Conservation (phyloP, 2,113 vertebrate species). For the Clarias macrocephalus region DNA sequence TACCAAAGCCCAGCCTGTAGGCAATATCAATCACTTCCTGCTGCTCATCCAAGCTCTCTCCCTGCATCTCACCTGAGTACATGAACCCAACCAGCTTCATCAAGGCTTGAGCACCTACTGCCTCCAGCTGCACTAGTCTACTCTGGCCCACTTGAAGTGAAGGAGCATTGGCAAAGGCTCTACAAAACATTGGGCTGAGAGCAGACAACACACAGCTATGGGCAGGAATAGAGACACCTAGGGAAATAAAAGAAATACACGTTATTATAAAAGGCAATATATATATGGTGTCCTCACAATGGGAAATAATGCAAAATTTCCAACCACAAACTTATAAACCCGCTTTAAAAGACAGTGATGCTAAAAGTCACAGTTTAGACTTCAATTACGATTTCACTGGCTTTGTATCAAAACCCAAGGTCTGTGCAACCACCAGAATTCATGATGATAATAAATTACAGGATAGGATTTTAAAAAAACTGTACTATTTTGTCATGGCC, state of each 20-base stretch:
- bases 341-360: background rate
- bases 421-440: too few relatives aligned
- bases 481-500: background rate
- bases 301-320: too few relatives aligned
- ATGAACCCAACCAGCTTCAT: slow-evolving; percentile 83
- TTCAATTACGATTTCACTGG: background rate
- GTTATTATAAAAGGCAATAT: background rate
- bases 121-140: slow-evolving; percentile 72
- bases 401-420: too few relatives aligned
- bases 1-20: slow-evolving; percentile 72
- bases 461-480: background rate
- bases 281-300: background rate
- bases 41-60: slow-evolving; percentile 69
- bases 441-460: background rate
- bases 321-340: background rate
- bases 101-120: slow-evolving; percentile 73
- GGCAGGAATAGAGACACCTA: slow-evolving; percentile 80
- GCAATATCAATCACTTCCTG: slow-evolving; percentile 79
- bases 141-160: slow-evolving; percentile 61
- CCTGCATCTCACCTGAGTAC: slow-evolving; percentile 81
- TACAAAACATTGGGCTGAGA: slow-evolving; percentile 82
- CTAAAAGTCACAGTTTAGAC: background rate
- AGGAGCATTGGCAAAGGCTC: slow-evolving; percentile 66
- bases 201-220: slow-evolving; percentile 85
- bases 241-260: background rate